phyloP scores from a whole-genome alignment of 2,797 vertebrate species.

The Macropus fuliginosus region DNA sequence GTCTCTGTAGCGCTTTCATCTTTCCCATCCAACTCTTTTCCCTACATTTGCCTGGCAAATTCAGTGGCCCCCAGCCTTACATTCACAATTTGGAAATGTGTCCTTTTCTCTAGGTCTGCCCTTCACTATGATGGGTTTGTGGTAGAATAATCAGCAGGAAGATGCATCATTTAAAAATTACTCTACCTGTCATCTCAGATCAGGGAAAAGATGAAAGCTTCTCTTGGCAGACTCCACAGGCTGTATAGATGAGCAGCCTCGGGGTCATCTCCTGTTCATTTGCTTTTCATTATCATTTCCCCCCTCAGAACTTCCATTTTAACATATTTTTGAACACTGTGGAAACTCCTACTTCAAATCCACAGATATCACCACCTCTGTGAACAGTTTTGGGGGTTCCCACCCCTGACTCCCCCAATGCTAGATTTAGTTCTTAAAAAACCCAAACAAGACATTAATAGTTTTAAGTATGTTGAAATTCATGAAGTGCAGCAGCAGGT shows the following conservation, averaged over 20 bases:
- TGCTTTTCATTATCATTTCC: constrained; percentile 35
- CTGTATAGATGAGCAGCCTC: constrained; percentile 50
- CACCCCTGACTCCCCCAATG: not conserved
- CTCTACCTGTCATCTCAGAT: constrained; percentile 61
- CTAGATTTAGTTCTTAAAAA: constrained; percentile 57
- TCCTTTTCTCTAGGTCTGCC: constrained; percentile 51
- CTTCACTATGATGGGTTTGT: constrained; percentile 59
- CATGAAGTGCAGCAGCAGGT: constrained; percentile 63
- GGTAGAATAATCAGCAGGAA: constrained; percentile 69
- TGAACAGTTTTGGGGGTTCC: not conserved
- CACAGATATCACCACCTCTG: not conserved
- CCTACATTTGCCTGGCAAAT: constrained; percentile 37
- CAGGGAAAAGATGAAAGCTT: constrained; percentile 55
- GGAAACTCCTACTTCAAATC: constrained; percentile 13
- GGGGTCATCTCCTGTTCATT: constrained; percentile 40
- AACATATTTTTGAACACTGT: constrained; percentile 16
- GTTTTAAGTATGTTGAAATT: constrained; percentile 65
- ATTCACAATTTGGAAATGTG: constrained; percentile 34
- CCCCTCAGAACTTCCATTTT: not conserved
- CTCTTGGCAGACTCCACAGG: constrained; percentile 56
- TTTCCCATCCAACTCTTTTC: not conserved
- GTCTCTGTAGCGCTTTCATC: not conserved
- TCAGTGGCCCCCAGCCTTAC: constrained; percentile 39
- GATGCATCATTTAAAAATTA: constrained; percentile 61
- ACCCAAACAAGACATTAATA: not conserved